Conservation (phyloP, 1,140 invertebrate genomes). For the Caenorhabditis latens region DNA sequence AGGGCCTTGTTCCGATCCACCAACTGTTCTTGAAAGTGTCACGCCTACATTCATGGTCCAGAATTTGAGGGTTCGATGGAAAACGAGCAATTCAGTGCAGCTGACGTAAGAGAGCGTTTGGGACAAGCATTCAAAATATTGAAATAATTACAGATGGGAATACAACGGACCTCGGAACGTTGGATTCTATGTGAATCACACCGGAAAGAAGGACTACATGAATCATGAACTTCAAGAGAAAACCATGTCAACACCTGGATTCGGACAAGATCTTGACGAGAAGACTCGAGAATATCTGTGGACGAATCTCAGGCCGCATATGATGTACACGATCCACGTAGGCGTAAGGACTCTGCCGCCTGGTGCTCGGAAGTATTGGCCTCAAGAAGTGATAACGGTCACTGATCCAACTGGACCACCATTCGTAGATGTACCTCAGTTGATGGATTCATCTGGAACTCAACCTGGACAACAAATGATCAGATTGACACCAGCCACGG, state of each 20-base stretch:
- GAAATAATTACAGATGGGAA: slow-evolving; percentile 67
- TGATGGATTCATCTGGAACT: slow-evolving; percentile 70
- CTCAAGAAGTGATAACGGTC: slow-evolving; percentile 67
- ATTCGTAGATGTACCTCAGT: slow-evolving; percentile 73
- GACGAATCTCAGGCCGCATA: slow-evolving; percentile 73
- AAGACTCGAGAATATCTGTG: slow-evolving; percentile 57
- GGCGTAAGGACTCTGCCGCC: slow-evolving; percentile 69
- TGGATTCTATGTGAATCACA: slow-evolving; percentile 76
- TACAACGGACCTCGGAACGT: slow-evolving; percentile 69
- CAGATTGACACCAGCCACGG: slow-evolving; percentile 84
- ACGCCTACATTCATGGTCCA: slow-evolving; percentile 71
- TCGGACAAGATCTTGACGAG: slow-evolving; percentile 63
- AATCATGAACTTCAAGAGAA: slow-evolving; percentile 73
- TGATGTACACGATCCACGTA: slow-evolving; percentile 76
- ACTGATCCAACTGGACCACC: slow-evolving; percentile 77
- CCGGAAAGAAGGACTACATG: slow-evolving; percentile 74
- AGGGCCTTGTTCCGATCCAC: slow-evolving; percentile 76
- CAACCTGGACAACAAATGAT: slow-evolving; percentile 81
- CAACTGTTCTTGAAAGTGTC: slow-evolving; percentile 71
- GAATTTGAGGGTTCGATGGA: slow-evolving; percentile 75
- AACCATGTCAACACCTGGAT: slow-evolving; percentile 72
- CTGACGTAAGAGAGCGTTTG: slow-evolving; percentile 59
- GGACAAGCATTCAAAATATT: background rate
- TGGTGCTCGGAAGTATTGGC: slow-evolving; percentile 73
- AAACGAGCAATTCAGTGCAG: slow-evolving; percentile 73